Conservation (phyloP, 2,797 vertebrate species). For the Melopsittacus undulatus region DNA sequence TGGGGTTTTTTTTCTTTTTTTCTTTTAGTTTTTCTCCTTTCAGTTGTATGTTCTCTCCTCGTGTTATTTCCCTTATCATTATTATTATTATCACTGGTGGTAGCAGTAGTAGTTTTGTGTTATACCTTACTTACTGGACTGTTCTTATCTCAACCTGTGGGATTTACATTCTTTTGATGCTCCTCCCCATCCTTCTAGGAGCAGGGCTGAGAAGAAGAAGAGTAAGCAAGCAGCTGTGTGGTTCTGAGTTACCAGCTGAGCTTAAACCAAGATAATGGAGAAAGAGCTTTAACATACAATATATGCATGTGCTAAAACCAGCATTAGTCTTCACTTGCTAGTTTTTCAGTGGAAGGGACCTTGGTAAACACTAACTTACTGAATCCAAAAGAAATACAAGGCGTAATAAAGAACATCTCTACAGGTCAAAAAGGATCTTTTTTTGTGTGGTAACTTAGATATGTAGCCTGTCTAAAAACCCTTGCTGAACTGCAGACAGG, state of each 20-base stretch:
- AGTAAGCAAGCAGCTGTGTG: too few relatives aligned
- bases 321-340: neutral
- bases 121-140: too few relatives aligned
- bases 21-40: neutral
- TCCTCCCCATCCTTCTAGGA: too few relatives aligned
- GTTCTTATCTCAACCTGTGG: too few relatives aligned
- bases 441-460: neutral
- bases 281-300: neutral
- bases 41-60: neutral
- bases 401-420: neutral
- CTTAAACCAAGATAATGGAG: neutral
- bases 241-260: too few relatives aligned
- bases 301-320: neutral
- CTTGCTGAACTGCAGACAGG: neutral
- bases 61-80: too few relatives aligned
- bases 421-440: neutral
- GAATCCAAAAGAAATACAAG: neutral
- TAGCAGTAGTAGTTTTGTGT: too few relatives aligned
- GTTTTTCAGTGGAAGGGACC: neutral
- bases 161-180: too few relatives aligned
- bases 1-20: neutral
- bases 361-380: neutral
- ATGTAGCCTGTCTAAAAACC: neutral
- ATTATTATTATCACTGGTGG: too few relatives aligned
- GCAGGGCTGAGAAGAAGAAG: too few relatives aligned